phyloP scores from a whole-genome alignment of 2,113 vertebrate species.

The Corvus cornix region DNA sequence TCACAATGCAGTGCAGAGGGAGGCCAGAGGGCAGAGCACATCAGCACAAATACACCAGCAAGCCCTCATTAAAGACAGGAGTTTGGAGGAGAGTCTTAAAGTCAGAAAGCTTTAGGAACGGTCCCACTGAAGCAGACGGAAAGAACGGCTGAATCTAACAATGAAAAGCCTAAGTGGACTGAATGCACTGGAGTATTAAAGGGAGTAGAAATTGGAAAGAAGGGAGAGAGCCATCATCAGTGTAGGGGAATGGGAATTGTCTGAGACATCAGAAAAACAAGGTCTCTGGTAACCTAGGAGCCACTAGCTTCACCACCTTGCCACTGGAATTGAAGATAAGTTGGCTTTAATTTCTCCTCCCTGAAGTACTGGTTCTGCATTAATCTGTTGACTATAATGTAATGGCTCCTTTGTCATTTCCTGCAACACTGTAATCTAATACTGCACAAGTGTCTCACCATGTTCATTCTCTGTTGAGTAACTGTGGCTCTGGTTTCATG shows the following conservation, averaged over 20 bases:
- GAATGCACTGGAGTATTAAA: background rate
- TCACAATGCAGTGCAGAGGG: background rate
- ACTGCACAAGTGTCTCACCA: background rate
- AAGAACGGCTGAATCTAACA: background rate
- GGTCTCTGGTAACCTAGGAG: background rate
- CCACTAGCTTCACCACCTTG: background rate
- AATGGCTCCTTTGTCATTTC: slow-evolving; percentile 6
- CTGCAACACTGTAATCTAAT: slow-evolving; percentile 36
- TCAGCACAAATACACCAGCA: background rate
- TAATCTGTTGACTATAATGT: background rate
- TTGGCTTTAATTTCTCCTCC: background rate
- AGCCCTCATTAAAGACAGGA: background rate
- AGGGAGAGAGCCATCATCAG: background rate
- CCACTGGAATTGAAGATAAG: background rate
- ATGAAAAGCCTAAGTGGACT: background rate
- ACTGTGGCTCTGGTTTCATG: slow-evolving; percentile 8
- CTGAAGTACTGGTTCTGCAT: background rate
- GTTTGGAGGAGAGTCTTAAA: background rate
- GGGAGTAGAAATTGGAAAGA: background rate
- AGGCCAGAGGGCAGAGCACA: background rate
- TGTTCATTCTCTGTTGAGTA: slow-evolving; percentile 27
- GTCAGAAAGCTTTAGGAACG: background rate
- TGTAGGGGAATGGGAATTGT: background rate
- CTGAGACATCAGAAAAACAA: background rate
- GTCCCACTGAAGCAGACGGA: background rate